Evolutionary conservation across 2,113 vertebrate genomes (phyloP), one percentile per base, ranked within the genome.

Genomic region (Dolichallabes microphthalmus): DNA sequence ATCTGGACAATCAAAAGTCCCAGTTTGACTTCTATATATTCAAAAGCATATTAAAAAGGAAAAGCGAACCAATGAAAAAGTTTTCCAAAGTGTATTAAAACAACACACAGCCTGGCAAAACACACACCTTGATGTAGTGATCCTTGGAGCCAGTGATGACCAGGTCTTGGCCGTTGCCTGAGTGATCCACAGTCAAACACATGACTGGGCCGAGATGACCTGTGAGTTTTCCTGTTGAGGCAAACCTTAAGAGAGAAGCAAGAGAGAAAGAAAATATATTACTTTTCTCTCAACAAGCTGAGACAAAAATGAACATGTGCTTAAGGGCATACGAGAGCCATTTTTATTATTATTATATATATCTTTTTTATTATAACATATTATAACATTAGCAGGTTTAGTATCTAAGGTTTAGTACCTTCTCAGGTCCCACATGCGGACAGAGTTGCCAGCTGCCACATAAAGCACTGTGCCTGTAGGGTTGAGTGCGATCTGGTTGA

Each of bases 121-220:
- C n/a, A 84, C 90, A 11, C 69, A 98, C 98, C 96, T 96, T 98
- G 89, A 99, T 97, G 90, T 98, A 99, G 90, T 99, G 98, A 90
- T 99, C 98, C 88, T 99, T 99, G 75, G 97, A 99, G 30, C 98
- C 98, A 19, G 97, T 98, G 92, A 99, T 94, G 85, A 99, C 97
- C 87, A 98, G 94, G 91, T 99, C 97, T 86, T 98, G 97, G 76
- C 96, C 96, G 78, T 86, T 96, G 83, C 94, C 95, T 74, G 97
- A 95, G 32, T 94, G 94, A 90, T 99, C 97, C 0, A 99, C 97
- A 27, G 96, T 98, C 92, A 99, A 96, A 93, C 98, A 99, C 98
- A 99, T 99, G 50, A 99, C 98, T 39, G 98, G 97, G 15, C 97
- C 96, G 8, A 96, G 94, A 91, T 99, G 98, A 88, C 98, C 98